Percentiles rank a stretch among this genome's conserved stretches.
These are phyloP conservation scores for Meteorus sp. DNA, from an alignment of 1,140 invertebrate species.

Conservation along the genomic window DNA sequence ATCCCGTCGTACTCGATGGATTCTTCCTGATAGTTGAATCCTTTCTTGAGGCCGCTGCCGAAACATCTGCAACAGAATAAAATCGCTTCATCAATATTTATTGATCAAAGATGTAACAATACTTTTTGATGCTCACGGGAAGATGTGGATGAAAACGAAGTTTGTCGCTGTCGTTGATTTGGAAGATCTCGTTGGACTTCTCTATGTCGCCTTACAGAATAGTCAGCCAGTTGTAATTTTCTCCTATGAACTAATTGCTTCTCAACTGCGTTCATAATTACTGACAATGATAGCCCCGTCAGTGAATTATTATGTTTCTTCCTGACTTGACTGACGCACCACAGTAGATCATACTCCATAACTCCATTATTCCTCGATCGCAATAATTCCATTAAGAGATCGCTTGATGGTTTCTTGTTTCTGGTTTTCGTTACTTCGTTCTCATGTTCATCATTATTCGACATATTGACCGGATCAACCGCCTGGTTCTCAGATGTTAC, in stretches of 20 bases:
- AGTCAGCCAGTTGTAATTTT: background rate
- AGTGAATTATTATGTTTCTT: slow-evolving; percentile 32
- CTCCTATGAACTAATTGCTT: background rate
- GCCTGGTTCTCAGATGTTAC: no score
- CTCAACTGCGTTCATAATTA: slow-evolving; percentile 22
- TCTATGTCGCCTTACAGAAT: no score
- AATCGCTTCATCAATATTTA: no score
- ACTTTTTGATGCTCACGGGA: slow-evolving; percentile 25
- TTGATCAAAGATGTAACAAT: no score
- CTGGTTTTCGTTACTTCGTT: no score
- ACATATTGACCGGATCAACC: no score
- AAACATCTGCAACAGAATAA: slow-evolving; percentile 10
- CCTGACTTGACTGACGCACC: slow-evolving; percentile 28
- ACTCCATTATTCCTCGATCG: slow-evolving; percentile 26
- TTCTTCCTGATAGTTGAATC: slow-evolving; percentile 11
- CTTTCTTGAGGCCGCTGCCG: background rate
- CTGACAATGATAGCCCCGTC: slow-evolving; percentile 12
- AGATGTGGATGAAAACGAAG: slow-evolving; percentile 18
- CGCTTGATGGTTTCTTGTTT: no score
- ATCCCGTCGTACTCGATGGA: slow-evolving; percentile 2
- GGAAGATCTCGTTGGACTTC: no score
- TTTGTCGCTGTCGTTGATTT: slow-evolving; percentile 3
- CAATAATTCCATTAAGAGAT: slow-evolving; percentile 26
- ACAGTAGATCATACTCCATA: slow-evolving; percentile 36
- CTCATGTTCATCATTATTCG: no score